Base-by-base conservation (phyloP, 2,797 vertebrate species). In the Phrynocephalus guinanensis region DNA sequence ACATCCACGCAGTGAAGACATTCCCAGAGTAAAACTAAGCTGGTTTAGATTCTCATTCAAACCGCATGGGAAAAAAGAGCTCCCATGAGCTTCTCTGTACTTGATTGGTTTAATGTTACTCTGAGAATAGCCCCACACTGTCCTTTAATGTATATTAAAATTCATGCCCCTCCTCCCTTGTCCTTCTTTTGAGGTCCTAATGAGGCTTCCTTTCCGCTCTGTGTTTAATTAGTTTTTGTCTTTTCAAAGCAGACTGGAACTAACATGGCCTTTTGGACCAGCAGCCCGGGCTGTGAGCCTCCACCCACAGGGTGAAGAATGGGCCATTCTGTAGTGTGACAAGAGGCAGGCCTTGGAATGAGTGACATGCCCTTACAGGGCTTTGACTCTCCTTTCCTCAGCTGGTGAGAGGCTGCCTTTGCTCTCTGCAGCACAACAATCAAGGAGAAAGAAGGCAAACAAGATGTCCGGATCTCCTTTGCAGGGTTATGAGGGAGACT, bases 291-390 rank as follows among this genome's bases (percentile, higher is more conserved):
- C 94, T 94, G 94, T 93, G 79, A 84, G 63, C 89, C 92, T 94
- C 94, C 95, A 91, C 93, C 95, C 93, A 93, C 90, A 86, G 87
- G 87, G 90, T 91, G 86, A 95, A 96, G 94, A 95, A 96, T 91
- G 91, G 92, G 79, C 86, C 82, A 92, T 90, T 95, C 93, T 95
- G 91, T 95, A 76, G 7, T 60, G 86, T 84, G 90, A 92, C 90
- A 89, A 91, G 92, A 93, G 91, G 92, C 3, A 76, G 90, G 82
- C 90, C 83, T 24, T 60, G n/a, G 87, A 71, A 83, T 82, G 89
- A 93, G 79, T 88, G 90, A 33, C 52, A 28, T 76, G 89, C 85
- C 71, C 9, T 78, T 30, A 87, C 60, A 76, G 26, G 6, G 48
- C 33, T 33, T 33, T 66, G 71, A 77, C 44, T 84, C 75, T 72